Evolutionary conservation across 2,797 vertebrate species (phyloP), one percentile per base, ranked within the genome.

Genomic region (Neosalanx taihuensis): DNA sequence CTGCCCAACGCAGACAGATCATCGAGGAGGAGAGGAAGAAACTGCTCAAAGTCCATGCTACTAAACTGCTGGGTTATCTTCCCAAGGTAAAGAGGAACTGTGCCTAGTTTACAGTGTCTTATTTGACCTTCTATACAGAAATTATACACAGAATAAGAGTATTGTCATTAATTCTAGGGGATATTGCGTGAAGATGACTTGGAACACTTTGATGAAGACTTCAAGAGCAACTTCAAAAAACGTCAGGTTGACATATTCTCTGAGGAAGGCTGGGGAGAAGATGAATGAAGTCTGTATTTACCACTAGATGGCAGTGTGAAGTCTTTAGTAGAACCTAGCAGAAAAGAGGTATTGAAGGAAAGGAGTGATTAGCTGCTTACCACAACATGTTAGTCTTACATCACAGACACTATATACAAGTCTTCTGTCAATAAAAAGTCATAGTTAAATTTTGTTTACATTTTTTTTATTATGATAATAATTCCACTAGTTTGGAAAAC

Each of bases 11-110:
- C 1, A 84, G 90, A 69, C 85, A 90, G 73, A 91, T 99, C 46
- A 87, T 99, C 69, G 98, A 99, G 80, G 95, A 98, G 74, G 97
- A 99, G 86, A 94, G 96, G 77, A 91, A 91, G 81, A 94, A 89
- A 73, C 94, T 98, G 69, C 93, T 99, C 58, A 93, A 93, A 76
- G 88, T 91, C 17, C 95, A 99, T 0, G 97, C 95, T 0, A 86
- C 93, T 23, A 90, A 96, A 74, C 85, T 98, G 65, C 72, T 98
- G 46, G 96, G 97, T 20, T 96, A 96, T 74, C 89, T 98, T 17
- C 96, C 97, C 53, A 95, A 92, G 88, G 97, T 98, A 84, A 86
- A 92, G 83, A 18, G n/a, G 5, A 10, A 37, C 7, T 20, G 23
- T 18, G 10, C 41, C 3, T 46, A 46, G 9, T 46, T 46, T 46